Base-by-base conservation (phyloP, 1,140 invertebrate genomes). In the Drosophila nikananu region DNA sequence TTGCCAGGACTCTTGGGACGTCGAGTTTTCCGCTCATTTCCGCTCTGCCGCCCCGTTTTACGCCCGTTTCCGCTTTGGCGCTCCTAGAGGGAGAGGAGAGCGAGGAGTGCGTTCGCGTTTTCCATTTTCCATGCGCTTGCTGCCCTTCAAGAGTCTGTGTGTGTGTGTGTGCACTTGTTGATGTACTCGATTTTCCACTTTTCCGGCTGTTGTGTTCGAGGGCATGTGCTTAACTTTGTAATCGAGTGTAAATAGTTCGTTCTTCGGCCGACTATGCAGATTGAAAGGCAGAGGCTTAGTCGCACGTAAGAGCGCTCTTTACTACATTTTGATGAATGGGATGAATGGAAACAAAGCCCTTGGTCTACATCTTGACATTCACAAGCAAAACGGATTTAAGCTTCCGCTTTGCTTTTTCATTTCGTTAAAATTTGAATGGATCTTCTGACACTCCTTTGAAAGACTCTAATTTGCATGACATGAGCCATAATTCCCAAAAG, bases 1-100 rank as follows among this genome's bases (percentile, higher is more conserved):
- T 30, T 39, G 54, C 21, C 21, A 23, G 32, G 10, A 8, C 44
- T 21, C 66, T 49, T 25, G 68, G 25, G 51, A 39, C 35, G 35
- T 30, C 39, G 54, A 87, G 80, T 89, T 83, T 87, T 77, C 57
- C 19, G 41, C 80, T 71, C 59, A 74, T 82, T 89, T 89, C 62
- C 74, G 81, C 65, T 48, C 57, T 75, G 68, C 44, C 76, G 68
- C 80, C 66, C 63, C 64, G 42, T 37, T 58, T 25, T 55, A 32
- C 21, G 21, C 62, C 48, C 62, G 10, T 35, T 61, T 80, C 54
- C 46, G 19, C 32, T 25, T 30, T 54, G 51, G 12, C 52, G 32
- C 44, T 46, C 15, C 10, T 0, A 27, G 7, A 15, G 27, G 7
- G 27, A 27, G 27, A 27, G 25, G n/a, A 21, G 30, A 44, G 52